Conservation (phyloP, 1,140 invertebrate genomes). For the Olivierus martensii region DNA sequence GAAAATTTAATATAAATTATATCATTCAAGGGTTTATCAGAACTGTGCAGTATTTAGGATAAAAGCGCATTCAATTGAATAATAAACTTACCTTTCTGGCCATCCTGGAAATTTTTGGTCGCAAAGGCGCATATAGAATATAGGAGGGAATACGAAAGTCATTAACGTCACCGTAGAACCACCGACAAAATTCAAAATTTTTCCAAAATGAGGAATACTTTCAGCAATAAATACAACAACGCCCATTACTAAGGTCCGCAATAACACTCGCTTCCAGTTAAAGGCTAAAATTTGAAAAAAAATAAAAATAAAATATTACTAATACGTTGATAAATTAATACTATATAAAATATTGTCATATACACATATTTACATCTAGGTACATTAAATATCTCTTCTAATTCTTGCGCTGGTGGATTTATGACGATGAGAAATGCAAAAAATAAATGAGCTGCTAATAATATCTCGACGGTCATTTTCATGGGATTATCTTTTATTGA, state of each 20-base stretch:
- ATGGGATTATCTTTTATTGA: conserved; percentile 35
- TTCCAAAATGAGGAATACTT: conserved; percentile 68
- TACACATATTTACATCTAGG: conserved; percentile 46
- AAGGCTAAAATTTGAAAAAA: conserved; percentile 44
- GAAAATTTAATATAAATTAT: too few relatives aligned
- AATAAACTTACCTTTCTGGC: conserved; percentile 21
- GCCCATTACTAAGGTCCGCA: conserved; percentile 53
- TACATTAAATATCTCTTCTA: conserved; percentile 50
- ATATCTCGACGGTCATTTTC: conserved; percentile 38
- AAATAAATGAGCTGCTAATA: conserved; percentile 45
- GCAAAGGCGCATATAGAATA: conserved; percentile 56
- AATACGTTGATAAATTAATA: too few relatives aligned
- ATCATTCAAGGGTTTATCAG: too few relatives aligned
- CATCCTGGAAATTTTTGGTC: conserved; percentile 15
- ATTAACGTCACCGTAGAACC: conserved; percentile 69
- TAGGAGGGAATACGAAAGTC: conserved; percentile 67
- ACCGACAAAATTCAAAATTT: conserved; percentile 80
- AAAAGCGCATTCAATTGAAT: too few relatives aligned
- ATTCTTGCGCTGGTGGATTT: conserved; percentile 49
- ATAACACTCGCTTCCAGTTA: conserved; percentile 51
- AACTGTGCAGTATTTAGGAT: too few relatives aligned
- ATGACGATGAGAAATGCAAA: conserved; percentile 48
- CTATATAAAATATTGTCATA: too few relatives aligned
- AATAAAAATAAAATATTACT: too few relatives aligned
- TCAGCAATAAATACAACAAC: conserved; percentile 62